Base-by-base conservation (phyloP, 1,140 invertebrate genomes). In the Papilio polytes region DNA sequence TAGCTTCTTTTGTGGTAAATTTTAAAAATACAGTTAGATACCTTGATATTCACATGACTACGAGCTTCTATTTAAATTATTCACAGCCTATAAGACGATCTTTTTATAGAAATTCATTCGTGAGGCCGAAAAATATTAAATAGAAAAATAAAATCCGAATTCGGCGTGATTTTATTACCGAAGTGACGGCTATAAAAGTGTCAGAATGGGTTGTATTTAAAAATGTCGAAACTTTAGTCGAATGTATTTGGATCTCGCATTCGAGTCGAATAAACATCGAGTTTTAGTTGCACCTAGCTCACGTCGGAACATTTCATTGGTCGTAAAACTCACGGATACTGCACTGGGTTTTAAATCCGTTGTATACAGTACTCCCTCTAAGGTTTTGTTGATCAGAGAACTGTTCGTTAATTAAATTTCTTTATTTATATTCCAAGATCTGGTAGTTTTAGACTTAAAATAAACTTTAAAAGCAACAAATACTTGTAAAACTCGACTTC, bases 251-350 rank as follows among this genome's bases (percentile, higher is more conserved):
- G 18, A 80, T 74, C 80, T 80, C 36, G 26, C 66, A 53, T 80
- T 74, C 53, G 59, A 73, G 46, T 51, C 73, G 56, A 80, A 81
- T 80, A 84, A 83, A 83, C 80, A 83, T 83, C 48, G 46, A 74
- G 66, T 77, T 83, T 81, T 83, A 83, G 78, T 80, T 78, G 48
- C 80, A 78, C 51, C 72, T 70, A 56, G 22, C 36, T 56, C 81
- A 66, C 41, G 36, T 48, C 66, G 22, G 48, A 48, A 46, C 41
- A 46, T 72, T 80, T 73, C 22, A 80, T 44, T 31, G 79, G 10
- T 81, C 82, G 82, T 83, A 81, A 83, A 83, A 76, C 82, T 76
- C 74, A 36, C 72, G 41, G 72, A 44, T 44, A 22, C 48, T 31
- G 63, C 26, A 31, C 63, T 31, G 26, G 26, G 63, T 26, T 70